Conservation (phyloP, 2,113 vertebrate genomes). For the Haliaeetus leucogaster region DNA sequence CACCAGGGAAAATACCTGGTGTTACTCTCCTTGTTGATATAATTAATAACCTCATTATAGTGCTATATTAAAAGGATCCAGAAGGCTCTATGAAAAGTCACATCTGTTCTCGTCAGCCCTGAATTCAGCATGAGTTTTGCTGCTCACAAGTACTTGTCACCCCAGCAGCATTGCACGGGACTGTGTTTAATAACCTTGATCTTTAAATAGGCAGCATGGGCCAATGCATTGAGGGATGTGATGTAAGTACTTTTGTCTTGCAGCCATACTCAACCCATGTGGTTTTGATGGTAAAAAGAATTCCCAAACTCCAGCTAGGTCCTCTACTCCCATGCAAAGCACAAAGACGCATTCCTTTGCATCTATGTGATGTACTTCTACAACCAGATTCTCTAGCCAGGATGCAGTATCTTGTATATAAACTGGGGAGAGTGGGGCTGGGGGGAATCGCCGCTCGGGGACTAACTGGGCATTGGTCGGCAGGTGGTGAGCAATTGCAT, state of each 20-base stretch:
- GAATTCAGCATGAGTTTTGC: neutral
- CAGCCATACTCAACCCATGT: neutral
- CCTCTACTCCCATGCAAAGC: neutral
- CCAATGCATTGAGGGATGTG: neutral
- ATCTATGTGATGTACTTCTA: too few relatives aligned
- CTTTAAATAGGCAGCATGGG: neutral
- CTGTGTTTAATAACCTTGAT: neutral
- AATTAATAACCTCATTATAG: conserved; percentile 28
- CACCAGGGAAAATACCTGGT: conserved; percentile 4
- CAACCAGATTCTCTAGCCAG: too few relatives aligned
- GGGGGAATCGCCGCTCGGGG: too few relatives aligned
- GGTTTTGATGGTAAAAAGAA: neutral
- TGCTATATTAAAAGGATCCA: conserved; percentile 2
- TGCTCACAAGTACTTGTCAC: neutral
- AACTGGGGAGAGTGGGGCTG: too few relatives aligned
- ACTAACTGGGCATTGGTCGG: too few relatives aligned
- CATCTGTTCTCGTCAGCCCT: neutral
- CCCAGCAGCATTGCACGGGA: neutral
- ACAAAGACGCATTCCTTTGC: neutral
- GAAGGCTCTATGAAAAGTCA: neutral
- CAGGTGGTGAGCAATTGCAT: too few relatives aligned
- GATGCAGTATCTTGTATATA: too few relatives aligned
- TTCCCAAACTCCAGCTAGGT: neutral
- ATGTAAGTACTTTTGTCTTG: neutral
- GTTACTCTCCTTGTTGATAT: neutral